phyloP scores from a whole-genome alignment of 1,140 invertebrate genomes.

The Andrena cerasifolii region DNA sequence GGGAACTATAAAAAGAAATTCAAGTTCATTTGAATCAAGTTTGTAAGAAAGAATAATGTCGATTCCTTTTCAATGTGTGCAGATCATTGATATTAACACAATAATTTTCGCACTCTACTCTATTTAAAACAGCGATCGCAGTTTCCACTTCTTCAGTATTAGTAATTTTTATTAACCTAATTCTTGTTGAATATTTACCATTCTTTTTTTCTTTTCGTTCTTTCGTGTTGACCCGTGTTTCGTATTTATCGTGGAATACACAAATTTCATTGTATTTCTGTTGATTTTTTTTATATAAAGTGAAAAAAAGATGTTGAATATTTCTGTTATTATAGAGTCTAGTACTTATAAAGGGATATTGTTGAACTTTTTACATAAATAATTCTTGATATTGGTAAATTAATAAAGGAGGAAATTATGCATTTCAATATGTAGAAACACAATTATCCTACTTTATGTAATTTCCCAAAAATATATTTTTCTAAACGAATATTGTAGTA shows the following conservation, averaged over 20 bases:
- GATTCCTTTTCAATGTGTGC: conserved; percentile 10
- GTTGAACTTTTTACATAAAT: conserved; percentile 75
- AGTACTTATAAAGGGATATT: conserved; percentile 66
- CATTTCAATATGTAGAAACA: conserved; percentile 52
- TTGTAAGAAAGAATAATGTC: conserved; percentile 16
- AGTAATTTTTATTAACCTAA: not conserved
- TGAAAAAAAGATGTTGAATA: conserved; percentile 47
- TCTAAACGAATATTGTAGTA: conserved; percentile 48
- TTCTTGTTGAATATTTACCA: conserved; percentile 8
- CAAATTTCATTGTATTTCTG: conserved; percentile 35
- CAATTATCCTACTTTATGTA: conserved; percentile 53
- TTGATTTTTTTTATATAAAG: conserved; percentile 19
- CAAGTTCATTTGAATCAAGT: conserved; percentile 41
- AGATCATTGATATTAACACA: not conserved
- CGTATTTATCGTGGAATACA: conserved; percentile 31
- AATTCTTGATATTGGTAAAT: conserved; percentile 68
- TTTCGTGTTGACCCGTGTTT: not conserved
- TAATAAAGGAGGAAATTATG: conserved; percentile 54
- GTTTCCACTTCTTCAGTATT: conserved; percentile 12
- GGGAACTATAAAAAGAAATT: conserved; percentile 42
- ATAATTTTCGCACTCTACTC: not conserved
- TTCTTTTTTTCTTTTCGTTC: not conserved
- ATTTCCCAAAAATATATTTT: conserved; percentile 53
- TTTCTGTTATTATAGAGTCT: conserved; percentile 55
- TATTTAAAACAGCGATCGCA: not conserved